Percentiles rank a stretch among this genome's conserved stretches.
Evolutionary conservation across 2,888 invertebrate genomes (phyloP).

Genomic region (Aleiodes testaceus): DNA sequence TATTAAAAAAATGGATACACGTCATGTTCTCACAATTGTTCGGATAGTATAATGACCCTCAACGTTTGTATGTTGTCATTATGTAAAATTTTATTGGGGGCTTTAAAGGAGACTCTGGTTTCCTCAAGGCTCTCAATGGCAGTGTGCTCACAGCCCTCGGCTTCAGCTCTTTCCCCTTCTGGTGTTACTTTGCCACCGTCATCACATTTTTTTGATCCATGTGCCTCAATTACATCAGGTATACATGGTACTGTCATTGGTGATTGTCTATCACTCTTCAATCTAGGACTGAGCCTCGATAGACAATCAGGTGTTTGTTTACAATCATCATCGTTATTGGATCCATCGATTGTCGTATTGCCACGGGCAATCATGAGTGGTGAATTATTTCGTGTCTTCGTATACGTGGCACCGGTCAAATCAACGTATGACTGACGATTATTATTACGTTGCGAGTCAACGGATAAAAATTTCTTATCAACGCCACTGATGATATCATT

Average conservation of each 20-base stretch:
- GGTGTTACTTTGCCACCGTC: conserved; percentile 49
- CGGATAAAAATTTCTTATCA: conserved; percentile 47
- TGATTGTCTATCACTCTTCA: conserved; percentile 51
- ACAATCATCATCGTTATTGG: conserved; percentile 28
- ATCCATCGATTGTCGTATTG: conserved; percentile 31
- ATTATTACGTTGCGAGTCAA: conserved; percentile 38
- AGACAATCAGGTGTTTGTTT: conserved; percentile 57
- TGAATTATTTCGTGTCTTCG: conserved; percentile 39
- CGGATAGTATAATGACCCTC: conserved; percentile 70
- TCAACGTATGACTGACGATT: conserved; percentile 50
- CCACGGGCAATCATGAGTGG: conserved; percentile 13
- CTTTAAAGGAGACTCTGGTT: conserved; percentile 59
- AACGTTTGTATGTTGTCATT: conserved; percentile 70
- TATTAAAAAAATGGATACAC: conserved; percentile 41
- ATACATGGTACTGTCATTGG: conserved; percentile 58
- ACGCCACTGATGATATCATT: conserved; percentile 42
- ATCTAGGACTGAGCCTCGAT: conserved; percentile 56
- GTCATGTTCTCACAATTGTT: conserved; percentile 67
- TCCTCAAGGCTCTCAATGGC: conserved; percentile 62
- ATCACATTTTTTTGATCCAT: conserved; percentile 50
- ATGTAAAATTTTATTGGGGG: conserved; percentile 61
- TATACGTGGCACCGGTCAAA: conserved; percentile 50
- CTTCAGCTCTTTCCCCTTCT: conserved; percentile 67
- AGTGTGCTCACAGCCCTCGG: conserved; percentile 69
- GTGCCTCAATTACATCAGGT: conserved; percentile 65